Base-by-base conservation (phyloP, 2,888 invertebrate genomes). In the Nephrotoma flavescens region DNA sequence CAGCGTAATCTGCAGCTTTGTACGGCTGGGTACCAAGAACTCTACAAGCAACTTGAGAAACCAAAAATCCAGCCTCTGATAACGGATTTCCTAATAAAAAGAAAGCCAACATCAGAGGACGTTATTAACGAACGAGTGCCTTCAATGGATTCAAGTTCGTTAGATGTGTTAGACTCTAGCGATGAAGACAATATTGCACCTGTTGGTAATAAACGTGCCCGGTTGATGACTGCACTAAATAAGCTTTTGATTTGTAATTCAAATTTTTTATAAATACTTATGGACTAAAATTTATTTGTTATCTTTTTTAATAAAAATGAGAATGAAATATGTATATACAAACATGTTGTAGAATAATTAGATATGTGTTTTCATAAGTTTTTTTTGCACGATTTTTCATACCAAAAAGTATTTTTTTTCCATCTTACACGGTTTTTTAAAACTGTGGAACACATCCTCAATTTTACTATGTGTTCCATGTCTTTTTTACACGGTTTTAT, bases 31-130 rank as follows among this genome's bases (percentile, higher is more conserved):
- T 19, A 19, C 19, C 19, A 19, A 19, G 19, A 19, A 86, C 44
- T 86, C 19, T 44, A 86, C 19, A 86, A 86, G 47, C 45, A 7
- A 86, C 45, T 86, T 15, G 86, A 47, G 45, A 86, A 86, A 86
- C 86, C 86, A 86, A 86, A 86, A 86, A 47, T 57, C 47, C 86
- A 86, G 41, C 86, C 19, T n/a, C 86, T 86, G 86, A 86, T 47
- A 47, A 41, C 47, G 41, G 41, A 86, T 57, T 86, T 86, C 12
- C 52, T 86, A 86, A 52, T 86, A 86, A 86, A 86, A 86, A 86
- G 86, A 44, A 86, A 86, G 42, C 86, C 47, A 86, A 45, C 45
- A 85, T 85, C 85, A 85, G 85, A 85, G 2, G 41, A 85, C 85
- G 42, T 85, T 45, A 45, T 85, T 85, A 47, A 45, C 47, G 86